phyloP scores from a whole-genome alignment of 2,888 invertebrate genomes.

The Hirtodrosophila duncani region DNA sequence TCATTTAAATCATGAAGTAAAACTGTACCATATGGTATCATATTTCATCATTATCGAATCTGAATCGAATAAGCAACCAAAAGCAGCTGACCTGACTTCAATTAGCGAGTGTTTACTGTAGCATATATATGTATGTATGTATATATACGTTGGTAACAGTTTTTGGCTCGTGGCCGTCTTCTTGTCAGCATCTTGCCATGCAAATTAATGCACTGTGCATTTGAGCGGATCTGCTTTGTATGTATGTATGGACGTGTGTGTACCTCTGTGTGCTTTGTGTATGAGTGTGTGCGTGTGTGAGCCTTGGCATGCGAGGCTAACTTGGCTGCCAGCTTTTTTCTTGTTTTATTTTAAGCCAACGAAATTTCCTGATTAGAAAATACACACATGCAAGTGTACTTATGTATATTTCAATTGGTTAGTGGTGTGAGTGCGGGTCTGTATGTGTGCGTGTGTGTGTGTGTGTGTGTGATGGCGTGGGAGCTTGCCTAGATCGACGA shows the following conservation, averaged over 20 bases:
- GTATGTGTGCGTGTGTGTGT: background rate
- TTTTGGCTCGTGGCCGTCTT: constrained; percentile 40
- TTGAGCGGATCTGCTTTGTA: constrained; percentile 30
- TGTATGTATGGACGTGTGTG: constrained; percentile 5
- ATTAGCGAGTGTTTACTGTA: too few species aligned
- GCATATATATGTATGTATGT: too few species aligned
- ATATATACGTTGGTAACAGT: constrained; percentile 43
- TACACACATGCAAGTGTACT: constrained; percentile 20
- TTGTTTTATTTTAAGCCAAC: too few species aligned
- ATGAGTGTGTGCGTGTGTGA: constrained; percentile 19
- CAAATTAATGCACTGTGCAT: constrained; percentile 54
- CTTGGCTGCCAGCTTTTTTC: constrained; percentile 47
- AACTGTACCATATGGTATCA: too few species aligned
- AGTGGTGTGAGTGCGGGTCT: too few species aligned
- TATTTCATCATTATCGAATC: too few species aligned
- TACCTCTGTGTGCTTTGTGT: background rate
- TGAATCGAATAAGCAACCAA: too few species aligned
- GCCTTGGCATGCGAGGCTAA: constrained; percentile 45
- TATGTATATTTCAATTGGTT: too few species aligned
- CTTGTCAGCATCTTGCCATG: constrained; percentile 47
- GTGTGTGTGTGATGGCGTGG: too few species aligned
- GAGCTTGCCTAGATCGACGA: constrained; percentile 27
- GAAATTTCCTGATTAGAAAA: constrained; percentile 46
- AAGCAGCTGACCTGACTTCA: too few species aligned
- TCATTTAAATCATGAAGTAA: too few species aligned